A percentile compares a stretch with the other conserved stretches of the same genome.
phyloP scores from a whole-genome alignment of 2,888 invertebrate genomes.

The Oxyscelio sp. region DNA sequence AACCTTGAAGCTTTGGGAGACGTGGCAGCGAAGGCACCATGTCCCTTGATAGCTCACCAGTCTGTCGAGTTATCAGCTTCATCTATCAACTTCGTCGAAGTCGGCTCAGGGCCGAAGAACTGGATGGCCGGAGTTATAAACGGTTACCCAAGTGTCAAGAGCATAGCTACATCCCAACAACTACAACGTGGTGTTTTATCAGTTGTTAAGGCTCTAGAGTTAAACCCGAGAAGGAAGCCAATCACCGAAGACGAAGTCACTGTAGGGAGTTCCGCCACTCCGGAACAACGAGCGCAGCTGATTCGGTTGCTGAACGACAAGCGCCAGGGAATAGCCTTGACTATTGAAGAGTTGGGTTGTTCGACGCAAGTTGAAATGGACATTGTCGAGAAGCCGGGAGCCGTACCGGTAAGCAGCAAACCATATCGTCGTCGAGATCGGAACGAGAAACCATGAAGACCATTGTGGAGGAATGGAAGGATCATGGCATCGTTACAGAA shows the following conservation, averaged over 20 bases:
- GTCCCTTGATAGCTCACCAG: neutral
- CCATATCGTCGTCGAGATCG: neutral
- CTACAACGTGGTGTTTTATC: neutral
- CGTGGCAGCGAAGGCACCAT: too few relatives aligned
- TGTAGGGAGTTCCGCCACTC: neutral
- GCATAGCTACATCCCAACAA: neutral
- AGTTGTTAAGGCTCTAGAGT: slow-evolving; percentile 5
- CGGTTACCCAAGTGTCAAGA: neutral
- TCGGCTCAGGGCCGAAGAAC: neutral
- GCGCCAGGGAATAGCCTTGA: neutral
- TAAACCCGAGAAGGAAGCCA: neutral
- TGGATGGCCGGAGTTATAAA: slow-evolving; percentile 14
- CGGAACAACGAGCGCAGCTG: slow-evolving; percentile 36
- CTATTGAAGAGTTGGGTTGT: neutral
- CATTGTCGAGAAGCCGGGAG: neutral
- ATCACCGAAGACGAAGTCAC: neutral
- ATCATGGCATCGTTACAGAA: neutral
- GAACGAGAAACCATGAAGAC: neutral
- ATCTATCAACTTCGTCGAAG: neutral
- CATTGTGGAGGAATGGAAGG: slow-evolving; percentile 4
- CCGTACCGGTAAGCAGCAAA: neutral
- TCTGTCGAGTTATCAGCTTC: neutral
- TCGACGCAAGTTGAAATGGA: too few relatives aligned
- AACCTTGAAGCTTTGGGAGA: neutral
- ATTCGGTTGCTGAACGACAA: neutral